These are phyloP conservation scores for Stenolophus ochropezus DNA, from an alignment of 2,888 invertebrate genomes.

Conservation along the genomic window DNA sequence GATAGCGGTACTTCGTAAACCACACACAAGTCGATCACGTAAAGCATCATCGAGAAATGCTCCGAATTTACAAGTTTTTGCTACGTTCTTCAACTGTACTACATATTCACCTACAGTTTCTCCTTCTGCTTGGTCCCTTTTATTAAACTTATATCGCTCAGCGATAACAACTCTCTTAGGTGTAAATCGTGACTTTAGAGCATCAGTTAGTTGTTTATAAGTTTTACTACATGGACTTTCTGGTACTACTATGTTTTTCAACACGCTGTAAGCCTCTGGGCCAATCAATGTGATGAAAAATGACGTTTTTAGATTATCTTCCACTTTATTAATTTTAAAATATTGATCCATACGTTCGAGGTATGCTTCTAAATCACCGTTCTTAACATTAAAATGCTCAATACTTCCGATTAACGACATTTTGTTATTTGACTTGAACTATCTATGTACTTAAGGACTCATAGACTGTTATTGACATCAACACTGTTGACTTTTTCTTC, in stretches of 20 bases:
- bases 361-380: not conserved
- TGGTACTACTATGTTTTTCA: not conserved
- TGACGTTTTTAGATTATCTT: not conserved
- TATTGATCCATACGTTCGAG: not conserved
- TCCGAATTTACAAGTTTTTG: conserved; percentile 14
- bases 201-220: not conserved
- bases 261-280: not conserved
- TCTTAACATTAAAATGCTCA: not conserved
- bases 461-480: too few species aligned
- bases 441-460: too few species aligned
- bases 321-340: not conserved
- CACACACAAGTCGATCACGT: conserved; percentile 11
- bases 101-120: not conserved
- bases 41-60: conserved; percentile 26
- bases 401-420: not conserved
- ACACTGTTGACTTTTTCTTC: too few species aligned
- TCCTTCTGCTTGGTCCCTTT: not conserved
- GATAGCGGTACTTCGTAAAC: not conserved
- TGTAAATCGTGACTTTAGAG: not conserved
- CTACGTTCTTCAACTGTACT: not conserved
- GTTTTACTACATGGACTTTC: not conserved
- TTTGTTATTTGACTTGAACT: too few species aligned
- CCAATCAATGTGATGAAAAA: not conserved
- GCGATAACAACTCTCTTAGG: not conserved
- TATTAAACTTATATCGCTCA: conserved; percentile 13